These are phyloP conservation scores for Dendrophyllia cribrosa DNA, from an alignment of 64 coral and sea anemone genomes.

Conservation along the genomic window DNA sequence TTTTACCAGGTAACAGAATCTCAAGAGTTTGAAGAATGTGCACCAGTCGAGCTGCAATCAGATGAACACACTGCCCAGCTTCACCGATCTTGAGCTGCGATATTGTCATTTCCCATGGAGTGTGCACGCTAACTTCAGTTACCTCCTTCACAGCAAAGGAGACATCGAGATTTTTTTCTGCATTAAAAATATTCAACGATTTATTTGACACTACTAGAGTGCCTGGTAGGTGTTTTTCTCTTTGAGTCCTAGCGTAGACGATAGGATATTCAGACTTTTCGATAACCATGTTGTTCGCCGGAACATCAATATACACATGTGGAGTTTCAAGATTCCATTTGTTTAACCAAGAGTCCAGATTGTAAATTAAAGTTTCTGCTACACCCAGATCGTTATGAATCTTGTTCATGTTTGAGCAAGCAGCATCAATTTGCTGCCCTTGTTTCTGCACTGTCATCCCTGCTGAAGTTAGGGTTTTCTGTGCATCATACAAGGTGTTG, in stretches of 20 bases:
- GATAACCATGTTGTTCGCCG: conserved; percentile 27
- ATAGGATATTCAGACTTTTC: conserved; percentile 84
- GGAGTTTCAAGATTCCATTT: conserved; percentile 80
- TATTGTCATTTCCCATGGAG: conserved; percentile 89
- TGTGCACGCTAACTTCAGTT: conserved; percentile 82
- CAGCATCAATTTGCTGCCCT: conserved; percentile 91
- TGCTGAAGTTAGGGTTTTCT: conserved; percentile 71
- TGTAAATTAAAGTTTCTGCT: conserved; percentile 93
- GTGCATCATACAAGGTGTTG: conserved; percentile 77
- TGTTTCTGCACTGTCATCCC: conserved; percentile 74
- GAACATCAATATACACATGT: conserved; percentile 69
- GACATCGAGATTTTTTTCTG: conserved; percentile 34
- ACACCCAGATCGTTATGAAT: conserved; percentile 92
- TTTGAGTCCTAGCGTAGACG: conserved; percentile 70
- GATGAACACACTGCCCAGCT: conserved; percentile 64
- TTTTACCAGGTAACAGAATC: conserved; percentile 63
- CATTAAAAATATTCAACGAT: conserved; percentile 64
- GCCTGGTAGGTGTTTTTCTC: conserved; percentile 79
- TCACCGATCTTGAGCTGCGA: conserved; percentile 71
- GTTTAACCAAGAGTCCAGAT: conserved; percentile 90
- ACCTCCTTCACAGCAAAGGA: conserved; percentile 72
- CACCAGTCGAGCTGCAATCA: conserved; percentile 86
- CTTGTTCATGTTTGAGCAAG: conserved; percentile 91
- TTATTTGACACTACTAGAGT: conserved; percentile 66
- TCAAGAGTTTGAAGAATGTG: conserved; percentile 83